Conservation (phyloP, 1,140 invertebrate genomes). For the Halesus radiatus region DNA sequence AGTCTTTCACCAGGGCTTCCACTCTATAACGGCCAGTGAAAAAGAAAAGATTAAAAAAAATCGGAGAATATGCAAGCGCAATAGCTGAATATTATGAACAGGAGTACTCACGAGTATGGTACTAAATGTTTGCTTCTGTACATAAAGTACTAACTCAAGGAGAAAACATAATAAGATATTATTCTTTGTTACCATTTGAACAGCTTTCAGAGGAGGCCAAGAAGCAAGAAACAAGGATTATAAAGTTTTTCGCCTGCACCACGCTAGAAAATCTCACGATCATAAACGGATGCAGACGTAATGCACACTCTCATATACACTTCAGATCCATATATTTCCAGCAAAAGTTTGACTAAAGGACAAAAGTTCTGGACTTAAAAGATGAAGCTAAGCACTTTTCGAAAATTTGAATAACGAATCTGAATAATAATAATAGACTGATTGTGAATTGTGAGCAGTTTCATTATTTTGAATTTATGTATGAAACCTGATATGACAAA, state of each 20-base stretch:
- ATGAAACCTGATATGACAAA: too few species aligned
- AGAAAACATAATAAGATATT: not conserved
- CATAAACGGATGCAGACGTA: slow-evolving; percentile 9
- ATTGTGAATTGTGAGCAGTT: too few species aligned
- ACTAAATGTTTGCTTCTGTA: not conserved
- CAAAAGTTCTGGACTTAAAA: slow-evolving; percentile 15
- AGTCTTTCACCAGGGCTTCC: too few species aligned
- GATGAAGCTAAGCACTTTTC: slow-evolving; percentile 12
- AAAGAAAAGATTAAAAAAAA: slow-evolving; percentile 15
- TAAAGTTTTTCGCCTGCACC: slow-evolving; percentile 22
- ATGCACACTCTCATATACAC: slow-evolving; percentile 13
- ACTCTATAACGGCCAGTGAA: slow-evolving; percentile 17
- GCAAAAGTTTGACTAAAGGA: too few species aligned
- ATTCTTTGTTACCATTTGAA: too few species aligned
- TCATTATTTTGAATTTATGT: too few species aligned
- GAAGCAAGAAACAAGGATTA: slow-evolving; percentile 39
- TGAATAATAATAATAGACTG: too few species aligned
- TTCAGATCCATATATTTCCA: slow-evolving; percentile 23
- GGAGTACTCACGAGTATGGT: slow-evolving; percentile 1
- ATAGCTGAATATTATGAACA: too few species aligned
- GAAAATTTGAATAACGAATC: not conserved
- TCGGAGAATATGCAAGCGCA: slow-evolving; percentile 17
- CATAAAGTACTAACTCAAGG: slow-evolving; percentile 5
- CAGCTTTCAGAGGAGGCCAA: slow-evolving; percentile 37
- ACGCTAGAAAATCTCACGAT: slow-evolving; percentile 11